Evolutionary conservation across 1,140 invertebrate species (phyloP), one percentile per base, ranked within the genome.

Genomic region (Panagrolaimus sp.): DNA sequence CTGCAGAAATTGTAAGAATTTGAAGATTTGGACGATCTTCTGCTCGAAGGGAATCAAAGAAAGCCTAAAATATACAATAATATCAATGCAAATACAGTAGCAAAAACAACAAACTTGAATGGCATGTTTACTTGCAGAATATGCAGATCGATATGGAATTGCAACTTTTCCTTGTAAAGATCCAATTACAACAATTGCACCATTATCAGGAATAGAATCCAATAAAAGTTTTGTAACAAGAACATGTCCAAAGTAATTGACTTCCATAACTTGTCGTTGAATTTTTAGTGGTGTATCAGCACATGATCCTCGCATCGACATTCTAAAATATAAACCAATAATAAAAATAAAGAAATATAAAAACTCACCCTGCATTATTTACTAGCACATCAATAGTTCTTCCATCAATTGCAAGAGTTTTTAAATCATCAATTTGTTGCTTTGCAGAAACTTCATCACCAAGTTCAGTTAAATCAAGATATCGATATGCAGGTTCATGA

Each of bases 41-140:
- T 32, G 83, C 79, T 72, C 84, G 71, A 43, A 85, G 70, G 66
- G 83, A 73, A 71, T 85, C 84, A 74, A 80, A 83, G 66, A 84
- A 85, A 9, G 84, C 84, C 67, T 85, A 79, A 74, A 68, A 45
- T 24, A 21, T 14, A 28, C 9, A 3, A 12, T 66, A n/a, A 12
- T 14, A 68, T 0, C 21, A 67, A 15, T 14, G n/a, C 69, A 47
- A 21, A 12, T 67, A 8, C 17, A 38, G n/a, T 26, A 17, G 65
- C 12, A 67, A n/a, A 38, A 8, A 0, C 43, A 47, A 38, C 63
- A 15, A 43, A 46, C 63, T 43, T 65, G 38, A 24, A 94, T 78
- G 1, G 94, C 93, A 87, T 96, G 92, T 85, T 97, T 97, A 0
- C 93, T 94, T 17, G 93, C 93, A 71, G 89, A 88, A 87, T 97